Percentiles rank a stretch among this genome's conserved stretches.
These are phyloP conservation scores for Actias luna DNA, from an alignment of 2,888 invertebrate species.

Conservation along the genomic window DNA sequence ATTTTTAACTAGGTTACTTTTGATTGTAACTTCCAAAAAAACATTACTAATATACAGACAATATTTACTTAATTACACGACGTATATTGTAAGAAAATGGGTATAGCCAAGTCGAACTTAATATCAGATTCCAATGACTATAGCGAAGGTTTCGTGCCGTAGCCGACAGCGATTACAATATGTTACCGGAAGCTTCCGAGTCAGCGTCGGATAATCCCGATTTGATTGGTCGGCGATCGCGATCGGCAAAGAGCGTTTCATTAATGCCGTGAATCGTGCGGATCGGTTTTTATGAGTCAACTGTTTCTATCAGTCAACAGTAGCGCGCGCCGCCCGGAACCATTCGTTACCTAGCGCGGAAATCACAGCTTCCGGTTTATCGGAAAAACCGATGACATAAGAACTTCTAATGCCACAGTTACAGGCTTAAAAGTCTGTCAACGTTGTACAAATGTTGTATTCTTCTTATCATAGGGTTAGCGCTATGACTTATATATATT, in stretches of 20 bases:
- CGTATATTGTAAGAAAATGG: too few species aligned
- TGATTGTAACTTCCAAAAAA: too few species aligned
- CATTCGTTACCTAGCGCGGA: not conserved
- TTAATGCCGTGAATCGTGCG: conserved; percentile 41
- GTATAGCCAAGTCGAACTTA: not conserved
- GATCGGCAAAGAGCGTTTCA: conserved; percentile 33
- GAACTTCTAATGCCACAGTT: not conserved
- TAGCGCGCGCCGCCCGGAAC: not conserved
- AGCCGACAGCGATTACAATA: not conserved
- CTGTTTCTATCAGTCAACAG: conserved; percentile 4
- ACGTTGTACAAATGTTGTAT: too few species aligned
- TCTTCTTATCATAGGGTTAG: too few species aligned
- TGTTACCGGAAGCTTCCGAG: conserved; percentile 17
- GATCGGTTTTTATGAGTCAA: not conserved
- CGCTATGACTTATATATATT: too few species aligned
- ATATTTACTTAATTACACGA: too few species aligned
- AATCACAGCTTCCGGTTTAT: not conserved
- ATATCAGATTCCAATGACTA: not conserved
- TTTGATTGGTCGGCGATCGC: conserved; percentile 47
- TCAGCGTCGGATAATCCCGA: conserved; percentile 45
- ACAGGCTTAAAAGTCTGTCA: not conserved
- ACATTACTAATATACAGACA: too few species aligned
- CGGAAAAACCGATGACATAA: not conserved
- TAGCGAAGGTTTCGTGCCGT: not conserved
- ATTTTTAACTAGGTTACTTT: too few species aligned